Conservation (phyloP, 1,140 invertebrate genomes). For the Euura lappo region DNA sequence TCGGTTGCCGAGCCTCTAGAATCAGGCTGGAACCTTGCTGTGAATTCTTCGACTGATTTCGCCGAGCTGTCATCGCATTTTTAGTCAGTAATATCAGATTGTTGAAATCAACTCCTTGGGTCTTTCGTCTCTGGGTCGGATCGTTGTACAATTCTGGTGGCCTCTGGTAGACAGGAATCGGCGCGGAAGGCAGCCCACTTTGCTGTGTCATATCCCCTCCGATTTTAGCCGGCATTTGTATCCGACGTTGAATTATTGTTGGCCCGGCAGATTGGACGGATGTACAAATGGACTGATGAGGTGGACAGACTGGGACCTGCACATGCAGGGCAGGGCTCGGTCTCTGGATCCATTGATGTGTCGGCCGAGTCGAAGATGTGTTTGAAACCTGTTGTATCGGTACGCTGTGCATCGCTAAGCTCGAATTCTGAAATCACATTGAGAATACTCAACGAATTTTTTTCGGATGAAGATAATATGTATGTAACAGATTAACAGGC, state of each 20-base stretch:
- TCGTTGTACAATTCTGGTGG: constrained; percentile 45
- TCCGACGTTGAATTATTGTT: constrained; percentile 36
- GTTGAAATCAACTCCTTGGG: constrained; percentile 52
- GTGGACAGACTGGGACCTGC: constrained; percentile 39
- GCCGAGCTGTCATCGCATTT: constrained; percentile 48
- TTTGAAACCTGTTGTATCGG: constrained; percentile 43
- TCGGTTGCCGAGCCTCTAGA: constrained; percentile 35
- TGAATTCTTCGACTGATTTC: constrained; percentile 40
- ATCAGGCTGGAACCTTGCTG: constrained; percentile 39
- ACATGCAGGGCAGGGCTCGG: constrained; percentile 37
- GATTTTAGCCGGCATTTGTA: constrained; percentile 33
- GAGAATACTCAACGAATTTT: neutral
- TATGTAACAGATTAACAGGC: no score
- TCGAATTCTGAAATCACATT: constrained; percentile 39
- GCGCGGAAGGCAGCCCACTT: constrained; percentile 27
- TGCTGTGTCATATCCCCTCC: constrained; percentile 14
- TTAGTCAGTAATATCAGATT: constrained; percentile 56
- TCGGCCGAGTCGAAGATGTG: constrained; percentile 33
- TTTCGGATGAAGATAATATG: neutral
- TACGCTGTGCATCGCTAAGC: constrained; percentile 44
- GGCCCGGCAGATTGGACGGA: constrained; percentile 37
- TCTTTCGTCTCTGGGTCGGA: constrained; percentile 39
- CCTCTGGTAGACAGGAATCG: constrained; percentile 51
- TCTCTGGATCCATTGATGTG: constrained; percentile 46
- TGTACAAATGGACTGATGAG: constrained; percentile 31